Evolutionary conservation across 2,113 vertebrate species (phyloP).

Genomic region (Chamaea fasciata): DNA sequence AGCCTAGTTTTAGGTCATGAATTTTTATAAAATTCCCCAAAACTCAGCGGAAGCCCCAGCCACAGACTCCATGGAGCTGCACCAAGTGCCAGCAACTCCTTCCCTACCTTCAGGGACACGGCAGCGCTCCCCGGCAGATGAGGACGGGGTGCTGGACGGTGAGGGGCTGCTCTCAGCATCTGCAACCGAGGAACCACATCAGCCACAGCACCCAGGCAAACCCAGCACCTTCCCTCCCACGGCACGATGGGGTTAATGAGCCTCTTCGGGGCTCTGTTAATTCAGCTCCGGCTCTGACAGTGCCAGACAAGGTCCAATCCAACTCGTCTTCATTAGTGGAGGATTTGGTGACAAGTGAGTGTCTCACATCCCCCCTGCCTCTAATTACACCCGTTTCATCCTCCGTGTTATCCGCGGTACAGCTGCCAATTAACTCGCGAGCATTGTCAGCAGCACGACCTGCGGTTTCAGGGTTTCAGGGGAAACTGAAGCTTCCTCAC

Average conservation of each 20-base stretch:
- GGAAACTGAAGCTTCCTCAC: background rate
- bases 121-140: constrained; percentile 67
- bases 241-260: background rate
- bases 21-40: background rate
- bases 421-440: constrained; percentile 2
- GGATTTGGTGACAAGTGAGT: constrained; percentile 21
- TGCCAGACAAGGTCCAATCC: background rate
- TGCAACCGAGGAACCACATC: background rate
- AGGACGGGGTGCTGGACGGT: constrained; percentile 66
- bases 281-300: background rate
- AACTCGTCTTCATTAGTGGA: background rate
- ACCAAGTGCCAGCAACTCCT: background rate
- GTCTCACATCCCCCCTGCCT: background rate
- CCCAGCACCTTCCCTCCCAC: background rate
- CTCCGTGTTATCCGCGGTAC: background rate
- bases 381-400: background rate
- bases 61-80: rapidly evolving
- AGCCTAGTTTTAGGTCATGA: background rate
- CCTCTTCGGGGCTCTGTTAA: background rate
- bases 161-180: constrained; percentile 58
- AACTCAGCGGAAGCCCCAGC: background rate
- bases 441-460: background rate
- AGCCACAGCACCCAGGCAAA: background rate
- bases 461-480: background rate
- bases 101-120: constrained; percentile 74